Percentiles rank a stretch among this genome's conserved stretches.
These are phyloP conservation scores for Anhinga anhinga DNA, from an alignment of 2,113 vertebrate genomes.

Conservation along the genomic window DNA sequence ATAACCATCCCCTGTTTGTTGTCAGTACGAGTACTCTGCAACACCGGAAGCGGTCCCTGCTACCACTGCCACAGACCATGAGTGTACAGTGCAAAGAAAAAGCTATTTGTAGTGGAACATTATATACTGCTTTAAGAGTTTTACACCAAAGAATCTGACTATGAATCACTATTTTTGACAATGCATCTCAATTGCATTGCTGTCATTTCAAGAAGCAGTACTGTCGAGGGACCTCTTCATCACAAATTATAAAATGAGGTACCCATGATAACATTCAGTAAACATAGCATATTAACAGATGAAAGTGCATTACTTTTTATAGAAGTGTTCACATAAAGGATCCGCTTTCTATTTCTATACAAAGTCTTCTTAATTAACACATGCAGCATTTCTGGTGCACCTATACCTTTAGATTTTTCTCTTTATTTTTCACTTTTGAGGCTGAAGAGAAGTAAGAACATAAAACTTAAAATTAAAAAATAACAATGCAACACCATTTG, in stretches of 20 bases:
- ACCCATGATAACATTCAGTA: background rate
- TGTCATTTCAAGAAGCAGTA: background rate
- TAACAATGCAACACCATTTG: background rate
- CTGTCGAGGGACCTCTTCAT: background rate
- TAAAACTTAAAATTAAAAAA: background rate
- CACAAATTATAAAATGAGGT: background rate
- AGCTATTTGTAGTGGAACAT: background rate
- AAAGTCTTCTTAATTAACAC: background rate
- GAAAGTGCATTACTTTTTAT: background rate
- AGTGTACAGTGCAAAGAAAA: background rate
- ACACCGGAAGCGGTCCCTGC: background rate
- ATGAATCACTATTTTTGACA: background rate
- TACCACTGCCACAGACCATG: background rate
- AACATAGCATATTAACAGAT: background rate
- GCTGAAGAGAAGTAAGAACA: background rate
- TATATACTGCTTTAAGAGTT: background rate
- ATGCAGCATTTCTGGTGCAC: background rate
- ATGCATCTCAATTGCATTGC: background rate
- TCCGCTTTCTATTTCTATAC: rapidly evolving
- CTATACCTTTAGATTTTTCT: background rate
- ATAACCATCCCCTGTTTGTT: background rate
- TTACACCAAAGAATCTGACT: background rate
- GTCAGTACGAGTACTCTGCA: background rate
- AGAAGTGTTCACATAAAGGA: background rate
- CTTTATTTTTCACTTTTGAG: background rate